phyloP scores from a whole-genome alignment of 2,113 vertebrate genomes.

The Cettia cetti region DNA sequence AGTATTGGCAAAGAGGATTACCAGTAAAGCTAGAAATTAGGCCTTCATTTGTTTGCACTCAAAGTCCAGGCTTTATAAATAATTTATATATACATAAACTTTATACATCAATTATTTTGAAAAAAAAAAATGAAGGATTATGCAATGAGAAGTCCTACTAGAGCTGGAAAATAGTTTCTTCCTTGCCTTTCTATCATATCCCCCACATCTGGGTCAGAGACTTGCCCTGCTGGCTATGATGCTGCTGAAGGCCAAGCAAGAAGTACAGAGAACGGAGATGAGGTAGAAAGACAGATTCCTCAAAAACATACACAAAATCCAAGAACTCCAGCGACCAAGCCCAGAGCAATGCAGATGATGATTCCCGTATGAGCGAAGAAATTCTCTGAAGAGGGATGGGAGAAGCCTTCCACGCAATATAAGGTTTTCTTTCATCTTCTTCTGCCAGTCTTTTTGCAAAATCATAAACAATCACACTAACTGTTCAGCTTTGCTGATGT shows the following conservation, averaged over 20 bases:
- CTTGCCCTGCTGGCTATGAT: neutral
- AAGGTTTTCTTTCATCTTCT: neutral
- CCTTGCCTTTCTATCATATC: neutral
- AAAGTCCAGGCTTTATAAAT: neutral
- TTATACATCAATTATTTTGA: neutral
- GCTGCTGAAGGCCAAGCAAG: neutral
- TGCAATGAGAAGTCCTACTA: neutral
- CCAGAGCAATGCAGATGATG: neutral
- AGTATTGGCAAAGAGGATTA: neutral
- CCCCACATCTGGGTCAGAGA: neutral
- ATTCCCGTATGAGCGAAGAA: neutral
- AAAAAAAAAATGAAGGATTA: neutral
- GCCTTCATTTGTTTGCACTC: neutral
- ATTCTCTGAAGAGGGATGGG: neutral
- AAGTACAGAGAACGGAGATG: accelerated
- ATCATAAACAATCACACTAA: neutral
- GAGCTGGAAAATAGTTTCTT: neutral
- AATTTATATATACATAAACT: neutral
- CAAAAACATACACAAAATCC: neutral
- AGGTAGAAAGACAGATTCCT: neutral
- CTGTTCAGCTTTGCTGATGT: neutral
- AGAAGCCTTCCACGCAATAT: neutral
- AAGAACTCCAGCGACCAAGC: neutral
- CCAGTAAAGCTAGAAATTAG: neutral
- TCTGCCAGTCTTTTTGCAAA: neutral